Evolutionary conservation across 2,888 invertebrate genomes (phyloP).

Genomic region (Heliconius aoede): DNA sequence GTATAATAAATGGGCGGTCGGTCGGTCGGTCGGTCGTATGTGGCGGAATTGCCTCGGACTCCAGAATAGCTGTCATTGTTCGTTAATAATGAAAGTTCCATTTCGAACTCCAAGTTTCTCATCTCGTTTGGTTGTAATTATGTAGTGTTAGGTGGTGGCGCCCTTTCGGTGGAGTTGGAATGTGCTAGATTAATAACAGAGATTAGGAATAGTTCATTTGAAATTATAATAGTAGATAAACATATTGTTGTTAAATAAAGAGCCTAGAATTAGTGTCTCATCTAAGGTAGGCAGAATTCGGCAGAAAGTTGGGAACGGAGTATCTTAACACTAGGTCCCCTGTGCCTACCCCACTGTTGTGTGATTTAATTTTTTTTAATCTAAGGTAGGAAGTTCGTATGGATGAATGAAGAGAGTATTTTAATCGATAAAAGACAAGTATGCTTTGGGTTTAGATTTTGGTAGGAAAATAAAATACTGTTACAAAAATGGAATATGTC

Average conservation of each 20-base stretch:
- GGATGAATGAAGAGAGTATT: too few species aligned
- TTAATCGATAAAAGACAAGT: too few species aligned
- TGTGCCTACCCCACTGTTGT: too few species aligned
- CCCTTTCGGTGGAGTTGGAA: neutral
- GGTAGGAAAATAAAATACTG: too few species aligned
- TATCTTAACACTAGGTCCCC: too few species aligned
- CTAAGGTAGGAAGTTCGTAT: too few species aligned
- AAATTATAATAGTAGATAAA: neutral
- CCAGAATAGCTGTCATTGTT: conserved; percentile 49
- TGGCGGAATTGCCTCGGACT: conserved; percentile 45
- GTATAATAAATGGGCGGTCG: conserved; percentile 45
- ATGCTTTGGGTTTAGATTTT: too few species aligned
- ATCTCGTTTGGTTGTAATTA: conserved; percentile 47
- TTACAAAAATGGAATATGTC: too few species aligned
- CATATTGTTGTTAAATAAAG: neutral
- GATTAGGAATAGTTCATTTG: neutral
- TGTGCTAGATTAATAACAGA: neutral
- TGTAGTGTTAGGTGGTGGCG: conserved; percentile 40
- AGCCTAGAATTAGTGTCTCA: neutral
- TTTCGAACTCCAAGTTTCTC: conserved; percentile 47
- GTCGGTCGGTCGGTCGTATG: conserved; percentile 43
- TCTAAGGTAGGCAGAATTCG: too few species aligned
- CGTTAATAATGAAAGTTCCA: conserved; percentile 53
- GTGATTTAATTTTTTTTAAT: too few species aligned
- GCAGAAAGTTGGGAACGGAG: too few species aligned